Percentiles rank a stretch among this genome's conserved stretches.
These are phyloP conservation scores for Chelon labrosus DNA, from an alignment of 2,797 vertebrate species.

Conservation along the genomic window DNA sequence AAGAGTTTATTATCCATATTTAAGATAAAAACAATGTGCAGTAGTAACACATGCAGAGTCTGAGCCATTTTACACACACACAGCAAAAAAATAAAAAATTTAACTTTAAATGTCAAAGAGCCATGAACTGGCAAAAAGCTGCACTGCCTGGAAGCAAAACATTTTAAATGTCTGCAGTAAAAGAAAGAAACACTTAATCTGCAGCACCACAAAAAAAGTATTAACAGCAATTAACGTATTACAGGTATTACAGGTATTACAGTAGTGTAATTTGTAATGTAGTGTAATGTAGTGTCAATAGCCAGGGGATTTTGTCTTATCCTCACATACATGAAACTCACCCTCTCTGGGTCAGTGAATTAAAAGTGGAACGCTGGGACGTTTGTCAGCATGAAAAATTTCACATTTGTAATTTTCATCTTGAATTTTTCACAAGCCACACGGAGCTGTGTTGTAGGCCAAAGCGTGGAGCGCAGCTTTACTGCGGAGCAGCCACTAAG, in stretches of 20 bases:
- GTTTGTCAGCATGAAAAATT: slow-evolving; percentile 55
- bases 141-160: not conserved
- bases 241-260: too few relatives aligned
- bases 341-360: slow-evolving; percentile 11
- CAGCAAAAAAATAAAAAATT: not conserved
- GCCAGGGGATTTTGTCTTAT: not conserved
- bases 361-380: slow-evolving; percentile 25
- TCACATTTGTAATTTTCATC: slow-evolving; percentile 59
- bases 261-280: too few relatives aligned
- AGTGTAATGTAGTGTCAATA: too few relatives aligned
- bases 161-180: slow-evolving; percentile 2
- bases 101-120: slow-evolving; percentile 5
- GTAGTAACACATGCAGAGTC: not conserved
- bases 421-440: slow-evolving; percentile 74
- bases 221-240: not conserved
- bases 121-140: not conserved
- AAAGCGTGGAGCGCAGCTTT: slow-evolving; percentile 49
- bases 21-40: not conserved
- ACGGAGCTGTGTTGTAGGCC: slow-evolving; percentile 57
- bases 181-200: slow-evolving; percentile 4
- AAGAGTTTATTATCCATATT: not conserved
- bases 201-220: not conserved
- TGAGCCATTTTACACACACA: not conserved
- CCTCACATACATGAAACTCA: not conserved
- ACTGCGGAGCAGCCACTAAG: slow-evolving; percentile 62